A percentile compares a stretch with the other conserved stretches of the same genome.
Conservation (phyloP, 2,888 invertebrate species). For the Phalera bucephala region DNA sequence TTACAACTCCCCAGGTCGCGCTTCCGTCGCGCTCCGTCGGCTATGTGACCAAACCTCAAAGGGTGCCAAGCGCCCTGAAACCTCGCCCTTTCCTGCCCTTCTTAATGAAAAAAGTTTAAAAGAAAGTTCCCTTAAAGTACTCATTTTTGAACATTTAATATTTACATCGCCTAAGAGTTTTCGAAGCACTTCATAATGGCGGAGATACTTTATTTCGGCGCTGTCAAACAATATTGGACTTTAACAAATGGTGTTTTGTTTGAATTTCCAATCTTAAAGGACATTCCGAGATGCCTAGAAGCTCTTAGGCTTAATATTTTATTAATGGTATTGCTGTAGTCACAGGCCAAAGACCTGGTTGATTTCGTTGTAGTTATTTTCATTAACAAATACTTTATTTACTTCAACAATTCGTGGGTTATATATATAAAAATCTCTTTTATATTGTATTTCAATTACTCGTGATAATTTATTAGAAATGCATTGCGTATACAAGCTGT, state of each 20-base stretch:
- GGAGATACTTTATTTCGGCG: constrained; percentile 9
- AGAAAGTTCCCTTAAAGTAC: constrained; percentile 15
- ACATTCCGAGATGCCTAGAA: neutral
- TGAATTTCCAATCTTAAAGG: neutral
- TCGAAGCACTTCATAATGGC: constrained; percentile 14
- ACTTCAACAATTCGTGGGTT: no score
- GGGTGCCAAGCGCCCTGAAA: constrained; percentile 22
- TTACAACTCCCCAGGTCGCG: no score
- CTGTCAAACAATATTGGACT: constrained; percentile 4
- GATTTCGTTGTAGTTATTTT: no score
- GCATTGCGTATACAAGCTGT: no score
- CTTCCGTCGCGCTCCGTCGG: no score
- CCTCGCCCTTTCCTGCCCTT: constrained; percentile 13
- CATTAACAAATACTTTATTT: no score
- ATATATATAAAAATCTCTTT: no score
- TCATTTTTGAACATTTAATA: constrained; percentile 29
- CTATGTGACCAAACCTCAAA: no score
- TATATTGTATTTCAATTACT: no score
- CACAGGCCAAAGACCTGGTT: no score
- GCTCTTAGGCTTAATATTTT: neutral
- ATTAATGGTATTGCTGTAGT: neutral
- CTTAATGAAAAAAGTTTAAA: constrained; percentile 34
- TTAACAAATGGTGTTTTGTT: neutral
- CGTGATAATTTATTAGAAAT: no score
- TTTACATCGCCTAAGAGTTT: constrained; percentile 19